Evolutionary conservation across 2,797 vertebrate species (phyloP).

Genomic region (Scarus forsteni): DNA sequence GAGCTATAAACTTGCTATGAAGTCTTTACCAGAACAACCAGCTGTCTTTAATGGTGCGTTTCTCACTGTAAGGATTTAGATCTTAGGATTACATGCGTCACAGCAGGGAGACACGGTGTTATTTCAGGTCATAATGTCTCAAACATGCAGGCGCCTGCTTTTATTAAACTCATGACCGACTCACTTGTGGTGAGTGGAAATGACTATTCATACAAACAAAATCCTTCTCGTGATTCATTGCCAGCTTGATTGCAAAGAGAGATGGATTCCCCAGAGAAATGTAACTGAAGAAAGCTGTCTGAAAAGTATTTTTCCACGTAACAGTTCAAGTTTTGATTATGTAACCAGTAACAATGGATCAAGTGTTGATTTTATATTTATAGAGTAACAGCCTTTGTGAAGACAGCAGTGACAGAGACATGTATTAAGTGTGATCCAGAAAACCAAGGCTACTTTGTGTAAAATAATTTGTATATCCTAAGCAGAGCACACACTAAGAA

Average conservation of each 20-base stretch:
- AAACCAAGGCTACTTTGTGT: no score
- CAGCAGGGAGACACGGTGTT: constrained; percentile 1
- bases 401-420: no score
- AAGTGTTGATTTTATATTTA: no score
- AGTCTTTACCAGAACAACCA: constrained; percentile 46
- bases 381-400: no score
- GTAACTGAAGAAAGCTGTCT: no score
- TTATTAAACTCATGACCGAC: background rate
- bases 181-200: background rate
- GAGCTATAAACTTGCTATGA: constrained; percentile 33
- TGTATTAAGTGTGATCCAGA: no score
- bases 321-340: no score
- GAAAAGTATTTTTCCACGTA: no score
- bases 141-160: constrained; percentile 5
- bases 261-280: background rate
- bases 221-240: background rate
- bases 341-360: no score
- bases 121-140: constrained; percentile 20
- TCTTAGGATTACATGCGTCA: background rate
- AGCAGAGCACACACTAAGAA: no score
- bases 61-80: constrained; percentile 12
- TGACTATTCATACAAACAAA: background rate
- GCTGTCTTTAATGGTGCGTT: constrained; percentile 52
- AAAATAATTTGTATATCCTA: no score
- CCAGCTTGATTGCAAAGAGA: background rate